Evolutionary conservation across 2,888 invertebrate genomes (phyloP), one percentile per base, ranked within the genome.

Genomic region (Ferrisia virgata): DNA sequence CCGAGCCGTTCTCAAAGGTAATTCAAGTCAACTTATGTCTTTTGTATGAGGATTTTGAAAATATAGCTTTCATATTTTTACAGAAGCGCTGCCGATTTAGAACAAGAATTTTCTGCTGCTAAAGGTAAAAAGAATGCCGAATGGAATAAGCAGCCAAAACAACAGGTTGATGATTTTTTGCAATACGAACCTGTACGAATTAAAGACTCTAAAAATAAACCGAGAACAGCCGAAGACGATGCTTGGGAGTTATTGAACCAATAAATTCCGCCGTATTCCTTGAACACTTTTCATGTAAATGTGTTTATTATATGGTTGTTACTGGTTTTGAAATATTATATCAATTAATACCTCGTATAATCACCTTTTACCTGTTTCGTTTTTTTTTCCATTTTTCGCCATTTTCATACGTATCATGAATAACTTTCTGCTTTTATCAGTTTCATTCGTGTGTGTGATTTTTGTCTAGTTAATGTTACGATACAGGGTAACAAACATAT

Each of bases 161-260:
- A 36, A 33, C 69, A 58, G 25, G 72, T 83, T 18, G 83, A 83
- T 36, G 83, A 83, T 33, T 83, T 83, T 18, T 43, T 72, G 31
- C 39, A 83, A 33, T 83, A 72, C 47, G 83, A 83, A 28, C 83
- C 83, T n/a, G 47, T 83, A 1, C 72, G 72, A 43, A 36, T 83
- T 6, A 83, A 83, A 64, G 83, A 83, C 43, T 8, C 81, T 2
- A 76, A 36, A 28, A 36, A 9, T 36, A 84, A 84, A 43, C 58
- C 31, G 39, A 79, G 79, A 18, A 80, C 79, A 11, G 79, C 79
- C n/a, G 84, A 84, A 39, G 84, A 84, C 22, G 84, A 84, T 31
- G 84, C 84, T 33, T 84, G 84, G 84, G 79, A 84, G 18, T 40
- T 84, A 39, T 18, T 84, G 11, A 84, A 84, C 25, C 79, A 78